A percentile compares a stretch with the other conserved stretches of the same genome.
Evolutionary conservation across 2,797 vertebrate species (phyloP).

Genomic region (Columba guinea): DNA sequence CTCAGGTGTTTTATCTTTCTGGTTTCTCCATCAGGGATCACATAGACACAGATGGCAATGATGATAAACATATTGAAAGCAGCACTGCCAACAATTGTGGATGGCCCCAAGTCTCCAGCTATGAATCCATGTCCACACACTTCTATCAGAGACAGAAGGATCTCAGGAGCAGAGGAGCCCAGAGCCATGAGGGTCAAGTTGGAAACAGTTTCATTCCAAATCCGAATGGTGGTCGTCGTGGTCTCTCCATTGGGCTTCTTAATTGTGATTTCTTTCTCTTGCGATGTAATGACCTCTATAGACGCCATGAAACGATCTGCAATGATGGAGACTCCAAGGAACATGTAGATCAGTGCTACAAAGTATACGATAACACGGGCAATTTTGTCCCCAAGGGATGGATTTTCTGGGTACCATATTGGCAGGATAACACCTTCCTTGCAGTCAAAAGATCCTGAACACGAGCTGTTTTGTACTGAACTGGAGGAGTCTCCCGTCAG

Average conservation of each 20-base stretch:
- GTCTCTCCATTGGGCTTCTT: constrained; percentile 97
- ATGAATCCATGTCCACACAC: constrained; percentile 93
- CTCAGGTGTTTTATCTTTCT: constrained; percentile 96
- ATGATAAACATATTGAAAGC: constrained; percentile 99
- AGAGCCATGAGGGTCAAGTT: constrained; percentile 98
- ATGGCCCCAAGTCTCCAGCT: constrained; percentile 92
- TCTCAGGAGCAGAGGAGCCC: constrained; percentile 96
- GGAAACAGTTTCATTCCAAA: constrained; percentile 99
- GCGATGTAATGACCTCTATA: constrained; percentile 98
- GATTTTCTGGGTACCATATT: constrained; percentile 98
- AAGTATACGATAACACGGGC: constrained; percentile 99
- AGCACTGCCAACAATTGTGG: constrained; percentile 96
- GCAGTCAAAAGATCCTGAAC: constrained; percentile 87
- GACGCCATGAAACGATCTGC: constrained; percentile 99
- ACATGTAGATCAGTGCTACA: constrained; percentile 99
- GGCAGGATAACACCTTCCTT: constrained; percentile 94
- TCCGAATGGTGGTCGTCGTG: constrained; percentile 90
- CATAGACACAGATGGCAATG: constrained; percentile 94
- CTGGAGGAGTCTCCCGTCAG: constrained; percentile 82
- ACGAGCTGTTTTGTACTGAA: constrained; percentile 87
- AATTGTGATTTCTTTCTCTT: constrained; percentile 94
- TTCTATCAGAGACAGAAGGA: constrained; percentile 95
- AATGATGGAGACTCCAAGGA: constrained; percentile 97
- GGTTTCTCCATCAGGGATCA: constrained; percentile 94
- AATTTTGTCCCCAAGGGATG: constrained; percentile 98